Evolutionary conservation across 2,113 vertebrate species (phyloP), one percentile per base, ranked within the genome.

Genomic region (Orthochromis malagaraziensis): DNA sequence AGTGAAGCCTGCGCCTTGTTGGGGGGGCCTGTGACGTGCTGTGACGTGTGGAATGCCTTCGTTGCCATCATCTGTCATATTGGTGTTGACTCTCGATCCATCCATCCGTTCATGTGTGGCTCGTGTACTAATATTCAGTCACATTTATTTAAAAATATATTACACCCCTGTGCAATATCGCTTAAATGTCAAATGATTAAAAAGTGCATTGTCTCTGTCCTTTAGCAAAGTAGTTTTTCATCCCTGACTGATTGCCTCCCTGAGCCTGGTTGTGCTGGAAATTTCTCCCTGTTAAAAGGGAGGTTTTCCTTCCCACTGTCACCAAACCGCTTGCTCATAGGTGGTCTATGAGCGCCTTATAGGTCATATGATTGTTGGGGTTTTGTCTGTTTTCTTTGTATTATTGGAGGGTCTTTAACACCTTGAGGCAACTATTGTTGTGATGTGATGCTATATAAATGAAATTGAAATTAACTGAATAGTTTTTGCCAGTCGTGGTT

Each of bases 41-140:
- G 95, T 96, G 95, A 92, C 89, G 51, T 95, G 92, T 94, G 95
- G 93, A 94, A 96, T 95, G 94, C 93, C 19, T 73, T 90, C 93
- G 89, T 94, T 89, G 84, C 16, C 83, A 82, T 91, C 92, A 73
- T 86, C 84, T 51, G 31, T 89, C 65, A 49, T 33, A 6, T 84
- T 79, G 84, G 77, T 91, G 90, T 90, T 73, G 75, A 77, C 35
- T 90, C 68, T 53, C 83, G 40, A 84, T 84, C 31, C 82, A 81
- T 91, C 49, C n/a, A 31, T 89, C 33, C 73, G 29, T 92, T 81
- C 77, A 58, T 87, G 54, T 92, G 90, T 93, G 87, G 86, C 89
- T 87, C 88, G 29, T 90, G 77, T 80, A 90, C 85, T 90, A 91
- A 93, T 89, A 58, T 60, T 81, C 70, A 89, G 9, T 45, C 84